These are phyloP conservation scores for Heteromormyrus szaboi DNA, from an alignment of 2,797 vertebrate species.

Conservation along the genomic window DNA sequence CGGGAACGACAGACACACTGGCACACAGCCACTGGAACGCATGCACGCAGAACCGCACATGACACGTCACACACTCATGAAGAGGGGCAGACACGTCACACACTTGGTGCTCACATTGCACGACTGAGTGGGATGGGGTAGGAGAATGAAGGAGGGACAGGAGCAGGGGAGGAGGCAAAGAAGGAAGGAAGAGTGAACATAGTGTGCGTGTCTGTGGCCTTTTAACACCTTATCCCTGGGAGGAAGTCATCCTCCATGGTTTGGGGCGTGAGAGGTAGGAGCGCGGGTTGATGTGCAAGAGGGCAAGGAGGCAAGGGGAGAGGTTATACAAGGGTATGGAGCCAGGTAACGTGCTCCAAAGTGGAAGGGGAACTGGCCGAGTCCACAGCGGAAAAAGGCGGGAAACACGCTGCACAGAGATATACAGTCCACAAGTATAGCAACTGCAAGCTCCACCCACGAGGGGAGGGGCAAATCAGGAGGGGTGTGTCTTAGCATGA, in stretches of 20 bases:
- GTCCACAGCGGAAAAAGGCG: background rate
- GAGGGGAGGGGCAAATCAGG: background rate
- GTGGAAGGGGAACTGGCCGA: background rate
- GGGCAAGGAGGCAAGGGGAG: slow-evolving; percentile 10
- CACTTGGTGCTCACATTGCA: background rate
- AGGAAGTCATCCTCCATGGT: background rate
- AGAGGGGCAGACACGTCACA: background rate
- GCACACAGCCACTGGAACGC: slow-evolving; percentile 29
- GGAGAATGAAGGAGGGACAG: background rate
- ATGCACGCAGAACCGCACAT: background rate
- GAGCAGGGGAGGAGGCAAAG: background rate
- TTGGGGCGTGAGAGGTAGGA: slow-evolving; percentile 31
- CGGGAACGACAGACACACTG: background rate
- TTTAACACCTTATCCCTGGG: background rate
- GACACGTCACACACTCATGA: background rate
- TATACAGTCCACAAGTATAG: background rate
- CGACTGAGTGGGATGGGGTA: background rate
- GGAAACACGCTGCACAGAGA: background rate
- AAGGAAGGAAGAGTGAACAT: background rate
- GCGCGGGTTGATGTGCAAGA: slow-evolving; percentile 37
- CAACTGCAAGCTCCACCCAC: background rate
- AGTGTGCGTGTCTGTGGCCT: background rate
- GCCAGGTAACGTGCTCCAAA: background rate
- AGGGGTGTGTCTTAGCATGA: background rate
- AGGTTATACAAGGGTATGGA: background rate